phyloP scores from a whole-genome alignment of 2,113 vertebrate species.

The Gallinago undulata region DNA sequence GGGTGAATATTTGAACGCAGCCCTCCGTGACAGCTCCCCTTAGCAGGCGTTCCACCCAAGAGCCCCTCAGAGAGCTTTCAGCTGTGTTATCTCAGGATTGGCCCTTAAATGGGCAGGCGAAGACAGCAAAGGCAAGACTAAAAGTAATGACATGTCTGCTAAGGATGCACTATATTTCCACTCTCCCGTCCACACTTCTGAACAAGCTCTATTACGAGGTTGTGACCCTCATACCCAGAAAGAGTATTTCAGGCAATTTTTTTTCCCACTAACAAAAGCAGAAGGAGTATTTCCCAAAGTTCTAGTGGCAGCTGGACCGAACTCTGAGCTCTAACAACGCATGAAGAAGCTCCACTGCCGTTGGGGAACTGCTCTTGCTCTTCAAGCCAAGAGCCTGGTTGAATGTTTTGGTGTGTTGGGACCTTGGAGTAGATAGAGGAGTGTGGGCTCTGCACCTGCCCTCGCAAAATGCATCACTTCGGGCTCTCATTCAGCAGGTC shows the following conservation, averaged over 20 bases:
- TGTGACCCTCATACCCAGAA: neutral
- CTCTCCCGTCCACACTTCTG: fast-evolving
- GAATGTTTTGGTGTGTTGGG: neutral
- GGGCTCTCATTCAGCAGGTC: neutral
- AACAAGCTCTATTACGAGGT: fast-evolving
- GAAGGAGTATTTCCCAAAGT: neutral
- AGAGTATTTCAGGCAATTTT: neutral
- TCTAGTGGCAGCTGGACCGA: neutral
- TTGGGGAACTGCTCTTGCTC: neutral
- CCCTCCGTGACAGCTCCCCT: neutral
- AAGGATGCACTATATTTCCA: fast-evolving
- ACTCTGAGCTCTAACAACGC: neutral
- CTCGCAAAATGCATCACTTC: neutral
- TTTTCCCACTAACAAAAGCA: fast-evolving
- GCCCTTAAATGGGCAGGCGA: neutral
- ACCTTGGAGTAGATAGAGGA: neutral
- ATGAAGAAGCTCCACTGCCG: neutral
- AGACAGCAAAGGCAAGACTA: neutral
- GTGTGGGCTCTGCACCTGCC: fast-evolving
- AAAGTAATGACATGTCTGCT: neutral
- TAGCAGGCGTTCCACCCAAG: neutral
- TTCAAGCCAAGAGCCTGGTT: neutral
- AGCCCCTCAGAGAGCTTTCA: neutral
- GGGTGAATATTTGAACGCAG: neutral
- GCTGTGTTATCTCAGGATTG: neutral